Evolutionary conservation across 2,797 vertebrate species (phyloP).

Genomic region (Tenualosa ilisha): DNA sequence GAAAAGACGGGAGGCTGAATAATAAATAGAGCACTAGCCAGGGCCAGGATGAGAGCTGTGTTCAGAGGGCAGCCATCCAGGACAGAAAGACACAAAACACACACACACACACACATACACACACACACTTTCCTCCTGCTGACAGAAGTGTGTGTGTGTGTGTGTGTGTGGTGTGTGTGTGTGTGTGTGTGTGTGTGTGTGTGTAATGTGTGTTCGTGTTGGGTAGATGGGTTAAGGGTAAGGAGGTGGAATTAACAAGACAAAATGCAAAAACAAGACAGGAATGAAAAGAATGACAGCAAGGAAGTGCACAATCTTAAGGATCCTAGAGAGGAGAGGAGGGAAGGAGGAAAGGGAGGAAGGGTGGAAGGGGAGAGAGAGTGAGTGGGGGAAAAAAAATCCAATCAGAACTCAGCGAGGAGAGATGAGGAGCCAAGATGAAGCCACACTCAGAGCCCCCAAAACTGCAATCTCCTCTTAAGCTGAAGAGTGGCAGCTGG

Average conservation of each 20-base stretch:
- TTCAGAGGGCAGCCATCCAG: conserved; percentile 44
- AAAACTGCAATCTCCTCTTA: conserved; percentile 96
- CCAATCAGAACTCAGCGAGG: conserved; percentile 76
- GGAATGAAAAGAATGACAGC: conserved; percentile 44
- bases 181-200: background rate
- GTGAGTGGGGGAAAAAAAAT: conserved; percentile 50
- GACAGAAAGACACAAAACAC: conserved; percentile 49
- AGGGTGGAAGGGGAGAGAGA: conserved; percentile 16
- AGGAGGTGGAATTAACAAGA: background rate
- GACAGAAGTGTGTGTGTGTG: conserved; percentile 23
- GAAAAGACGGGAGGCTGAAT: conserved; percentile 45
- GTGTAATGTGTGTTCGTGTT: background rate
- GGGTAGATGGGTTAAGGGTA: background rate
- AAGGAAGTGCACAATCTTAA: conserved; percentile 29
- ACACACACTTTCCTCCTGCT: conserved; percentile 23
- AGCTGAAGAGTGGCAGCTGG: conserved; percentile 99
- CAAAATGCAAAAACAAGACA: conserved; percentile 46
- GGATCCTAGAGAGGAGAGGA: conserved; percentile 7
- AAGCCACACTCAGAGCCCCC: conserved; percentile 85
- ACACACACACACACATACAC: background rate
- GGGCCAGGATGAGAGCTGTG: conserved; percentile 40
- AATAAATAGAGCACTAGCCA: conserved; percentile 45
- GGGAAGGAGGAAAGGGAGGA: conserved; percentile 47
- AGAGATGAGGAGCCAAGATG: conserved; percentile 81
- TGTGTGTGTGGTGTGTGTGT: background rate